Conservation (phyloP, 2,113 vertebrate genomes). For the Aegotheles bennettii region DNA sequence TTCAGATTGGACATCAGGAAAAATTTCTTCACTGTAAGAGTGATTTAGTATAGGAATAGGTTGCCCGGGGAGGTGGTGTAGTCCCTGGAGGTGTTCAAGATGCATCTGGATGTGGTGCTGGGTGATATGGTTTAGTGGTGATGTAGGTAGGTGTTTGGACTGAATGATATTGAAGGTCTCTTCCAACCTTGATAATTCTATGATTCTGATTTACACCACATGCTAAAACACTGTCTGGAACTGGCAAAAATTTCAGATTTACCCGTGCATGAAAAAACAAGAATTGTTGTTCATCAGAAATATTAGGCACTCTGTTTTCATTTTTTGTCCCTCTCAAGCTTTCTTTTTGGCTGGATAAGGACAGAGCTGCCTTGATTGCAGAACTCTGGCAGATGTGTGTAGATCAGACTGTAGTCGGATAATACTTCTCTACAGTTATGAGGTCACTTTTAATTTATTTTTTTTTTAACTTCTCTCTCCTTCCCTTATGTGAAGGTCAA, state of each 20-base stretch:
- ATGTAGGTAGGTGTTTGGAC: too few relatives aligned
- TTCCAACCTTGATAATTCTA: too few relatives aligned
- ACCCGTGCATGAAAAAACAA: not conserved
- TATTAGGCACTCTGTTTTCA: not conserved
- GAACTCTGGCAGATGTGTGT: not conserved
- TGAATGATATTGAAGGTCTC: too few relatives aligned
- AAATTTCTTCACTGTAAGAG: too few relatives aligned
- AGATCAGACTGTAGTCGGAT: not conserved
- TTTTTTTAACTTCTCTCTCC: not conserved
- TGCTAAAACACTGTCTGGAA: not conserved
- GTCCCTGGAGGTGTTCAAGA: too few relatives aligned
- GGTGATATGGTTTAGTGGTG: too few relatives aligned
- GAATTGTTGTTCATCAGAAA: not conserved
- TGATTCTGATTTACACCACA: not conserved
- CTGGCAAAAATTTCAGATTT: not conserved
- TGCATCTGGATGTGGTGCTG: too few relatives aligned
- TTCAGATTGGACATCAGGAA: too few relatives aligned
- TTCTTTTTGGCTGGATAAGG: not conserved
- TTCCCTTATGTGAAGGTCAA: not conserved
- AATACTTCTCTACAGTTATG: not conserved
- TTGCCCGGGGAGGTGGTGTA: too few relatives aligned
- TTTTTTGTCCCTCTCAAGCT: not conserved
- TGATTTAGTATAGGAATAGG: too few relatives aligned
- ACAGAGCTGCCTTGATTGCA: not conserved
- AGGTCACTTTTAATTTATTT: not conserved